A percentile compares a stretch with the other conserved stretches of the same genome.
These are phyloP conservation scores for Ennomos fuscantarius DNA, from an alignment of 2,888 invertebrate species.

Conservation along the genomic window DNA sequence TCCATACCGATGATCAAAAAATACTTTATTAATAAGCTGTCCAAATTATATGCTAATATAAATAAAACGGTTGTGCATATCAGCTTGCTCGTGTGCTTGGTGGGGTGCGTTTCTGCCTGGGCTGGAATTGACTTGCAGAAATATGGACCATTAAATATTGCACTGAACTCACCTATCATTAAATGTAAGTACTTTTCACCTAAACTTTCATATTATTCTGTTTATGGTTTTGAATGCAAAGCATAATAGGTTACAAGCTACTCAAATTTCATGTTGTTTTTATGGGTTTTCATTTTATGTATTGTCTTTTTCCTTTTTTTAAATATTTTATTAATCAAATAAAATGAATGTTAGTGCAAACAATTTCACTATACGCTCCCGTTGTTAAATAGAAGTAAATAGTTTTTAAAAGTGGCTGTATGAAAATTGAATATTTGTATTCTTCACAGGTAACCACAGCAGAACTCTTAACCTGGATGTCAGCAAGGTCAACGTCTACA, in stretches of 20 bases:
- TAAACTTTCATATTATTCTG: too few species aligned
- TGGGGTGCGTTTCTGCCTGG: slow-evolving; percentile 45
- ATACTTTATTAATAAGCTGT: not conserved
- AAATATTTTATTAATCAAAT: too few species aligned
- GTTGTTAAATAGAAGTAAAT: too few species aligned
- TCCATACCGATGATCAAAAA: slow-evolving; percentile 2
- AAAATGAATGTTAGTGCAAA: too few species aligned
- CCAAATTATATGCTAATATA: not conserved
- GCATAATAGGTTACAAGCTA: too few species aligned
- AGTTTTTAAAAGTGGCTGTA: too few species aligned
- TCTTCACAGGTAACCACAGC: slow-evolving; percentile 62
- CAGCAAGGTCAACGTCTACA: slow-evolving; percentile 64
- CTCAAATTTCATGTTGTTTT: too few species aligned
- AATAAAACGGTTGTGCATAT: slow-evolving; percentile 32
- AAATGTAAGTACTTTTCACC: slow-evolving; percentile 64
- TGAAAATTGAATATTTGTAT: slow-evolving; percentile 67
- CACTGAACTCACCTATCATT: slow-evolving; percentile 61
- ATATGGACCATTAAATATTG: slow-evolving; percentile 70
- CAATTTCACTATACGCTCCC: too few species aligned
- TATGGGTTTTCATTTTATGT: too few species aligned
- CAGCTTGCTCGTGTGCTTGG: slow-evolving; percentile 42
- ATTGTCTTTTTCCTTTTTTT: too few species aligned
- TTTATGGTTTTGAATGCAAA: too few species aligned
- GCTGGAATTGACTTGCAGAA: slow-evolving; percentile 67
- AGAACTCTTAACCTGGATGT: slow-evolving; percentile 63